Conservation (phyloP, 2,113 vertebrate genomes). For the Ctenodactylus gundi region DNA sequence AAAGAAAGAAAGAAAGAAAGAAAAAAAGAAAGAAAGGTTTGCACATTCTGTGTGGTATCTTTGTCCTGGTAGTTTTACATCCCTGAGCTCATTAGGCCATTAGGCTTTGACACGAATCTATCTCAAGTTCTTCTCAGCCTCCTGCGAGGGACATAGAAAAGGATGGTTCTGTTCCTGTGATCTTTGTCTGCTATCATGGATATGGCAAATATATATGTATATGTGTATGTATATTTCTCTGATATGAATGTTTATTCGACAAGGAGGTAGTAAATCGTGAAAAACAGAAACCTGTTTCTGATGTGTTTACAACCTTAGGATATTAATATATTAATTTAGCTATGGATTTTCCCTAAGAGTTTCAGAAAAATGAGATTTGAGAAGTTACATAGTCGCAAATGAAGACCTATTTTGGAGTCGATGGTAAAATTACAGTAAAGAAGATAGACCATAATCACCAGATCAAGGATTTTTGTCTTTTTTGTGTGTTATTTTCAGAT, state of each 20-base stretch:
- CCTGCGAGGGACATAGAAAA: not conserved
- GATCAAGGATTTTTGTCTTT: not conserved
- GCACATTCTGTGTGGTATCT: slow-evolving; percentile 60
- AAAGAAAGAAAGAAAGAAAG: too few species aligned
- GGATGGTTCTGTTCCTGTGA: not conserved
- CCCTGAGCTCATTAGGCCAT: slow-evolving; percentile 71
- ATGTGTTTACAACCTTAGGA: not conserved
- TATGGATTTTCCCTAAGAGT: not conserved
- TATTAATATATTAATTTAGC: slow-evolving; percentile 32
- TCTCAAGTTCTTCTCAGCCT: not conserved
- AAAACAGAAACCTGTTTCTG: slow-evolving; percentile 9
- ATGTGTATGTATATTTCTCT: not conserved
- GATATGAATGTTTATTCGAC: not conserved
- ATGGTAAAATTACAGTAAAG: not conserved
- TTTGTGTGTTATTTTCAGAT: not conserved
- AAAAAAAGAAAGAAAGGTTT: slow-evolving; percentile 45
- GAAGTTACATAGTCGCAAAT: not conserved
- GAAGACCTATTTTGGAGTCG: not conserved
- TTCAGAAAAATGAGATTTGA: not conserved
- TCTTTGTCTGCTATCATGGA: not conserved
- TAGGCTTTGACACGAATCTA: slow-evolving; percentile 75
- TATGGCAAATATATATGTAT: not conserved
- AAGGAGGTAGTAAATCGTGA: not conserved
- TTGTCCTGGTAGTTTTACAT: slow-evolving; percentile 68
- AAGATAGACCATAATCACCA: not conserved